These are phyloP conservation scores for Podabrus alpinus DNA, from an alignment of 2,888 invertebrate species.

Conservation along the genomic window DNA sequence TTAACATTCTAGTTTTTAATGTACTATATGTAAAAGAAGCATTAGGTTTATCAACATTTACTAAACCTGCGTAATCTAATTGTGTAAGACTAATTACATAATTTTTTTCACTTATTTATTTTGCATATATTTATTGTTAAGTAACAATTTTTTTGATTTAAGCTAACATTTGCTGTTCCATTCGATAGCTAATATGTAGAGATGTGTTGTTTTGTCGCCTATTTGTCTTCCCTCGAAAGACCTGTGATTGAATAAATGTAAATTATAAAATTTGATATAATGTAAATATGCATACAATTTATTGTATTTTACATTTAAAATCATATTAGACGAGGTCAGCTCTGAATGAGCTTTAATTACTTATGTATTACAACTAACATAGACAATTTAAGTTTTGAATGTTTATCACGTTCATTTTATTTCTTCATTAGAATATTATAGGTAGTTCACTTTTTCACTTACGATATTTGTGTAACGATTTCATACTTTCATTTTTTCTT, in stretches of 20 bases:
- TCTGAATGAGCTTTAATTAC: slow-evolving; percentile 35
- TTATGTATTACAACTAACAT: slow-evolving; percentile 27
- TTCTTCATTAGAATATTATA: slow-evolving; percentile 24
- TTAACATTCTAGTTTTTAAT: not conserved
- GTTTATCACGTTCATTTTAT: slow-evolving; percentile 39
- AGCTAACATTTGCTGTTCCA: slow-evolving; percentile 34
- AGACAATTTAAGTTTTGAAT: slow-evolving; percentile 46
- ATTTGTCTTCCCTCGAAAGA: slow-evolving; percentile 43
- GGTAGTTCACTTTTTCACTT: slow-evolving; percentile 31
- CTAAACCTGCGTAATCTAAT: not conserved
- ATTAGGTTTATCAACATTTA: not conserved
- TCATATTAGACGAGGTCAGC: slow-evolving; percentile 44
- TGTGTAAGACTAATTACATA: slow-evolving; percentile 1
- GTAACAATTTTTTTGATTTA: slow-evolving; percentile 5
- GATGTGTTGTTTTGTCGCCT: slow-evolving; percentile 38
- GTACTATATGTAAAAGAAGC: not conserved
- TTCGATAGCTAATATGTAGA: slow-evolving; percentile 28
- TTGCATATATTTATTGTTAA: not conserved
- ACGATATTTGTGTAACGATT: slow-evolving; percentile 28
- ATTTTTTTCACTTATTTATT: not conserved
- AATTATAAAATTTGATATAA: slow-evolving; percentile 25
- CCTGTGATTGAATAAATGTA: slow-evolving; percentile 45
- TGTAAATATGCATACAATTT: slow-evolving; percentile 13
- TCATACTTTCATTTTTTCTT: slow-evolving; percentile 24
- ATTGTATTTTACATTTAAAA: slow-evolving; percentile 19